These are phyloP conservation scores for Mystacornis crossleyi DNA, from an alignment of 2,113 vertebrate genomes.

Conservation along the genomic window DNA sequence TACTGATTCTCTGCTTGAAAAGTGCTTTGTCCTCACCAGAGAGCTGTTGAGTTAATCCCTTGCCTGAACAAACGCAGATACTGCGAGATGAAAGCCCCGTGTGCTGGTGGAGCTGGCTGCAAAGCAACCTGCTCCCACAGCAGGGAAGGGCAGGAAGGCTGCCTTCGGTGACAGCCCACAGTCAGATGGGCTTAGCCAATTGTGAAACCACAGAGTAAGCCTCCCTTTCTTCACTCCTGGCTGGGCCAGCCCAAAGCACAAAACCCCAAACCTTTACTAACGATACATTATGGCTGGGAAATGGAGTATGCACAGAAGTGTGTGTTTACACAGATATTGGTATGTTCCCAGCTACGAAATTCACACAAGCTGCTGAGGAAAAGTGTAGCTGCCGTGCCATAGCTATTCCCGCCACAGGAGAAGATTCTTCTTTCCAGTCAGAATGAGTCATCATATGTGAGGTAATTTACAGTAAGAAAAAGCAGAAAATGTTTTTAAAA, in stretches of 20 bases:
- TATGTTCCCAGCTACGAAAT: background rate
- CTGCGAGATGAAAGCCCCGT: background rate
- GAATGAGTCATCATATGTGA: background rate
- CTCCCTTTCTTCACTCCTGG: constrained; percentile 20
- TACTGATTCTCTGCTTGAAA: background rate
- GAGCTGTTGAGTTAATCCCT: background rate
- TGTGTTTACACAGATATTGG: background rate
- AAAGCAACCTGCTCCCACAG: background rate
- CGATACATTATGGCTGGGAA: background rate
- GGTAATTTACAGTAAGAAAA: background rate
- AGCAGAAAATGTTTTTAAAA: background rate
- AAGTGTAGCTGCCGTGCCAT: background rate
- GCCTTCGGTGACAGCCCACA: background rate
- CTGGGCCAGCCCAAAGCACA: background rate
- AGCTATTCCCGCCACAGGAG: background rate
- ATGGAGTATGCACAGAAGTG: background rate
- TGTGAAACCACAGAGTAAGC: constrained; percentile 22
- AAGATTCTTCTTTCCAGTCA: background rate
- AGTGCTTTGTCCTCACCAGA: background rate
- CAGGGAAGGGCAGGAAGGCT: background rate
- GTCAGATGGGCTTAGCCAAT: background rate
- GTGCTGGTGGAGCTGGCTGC: background rate
- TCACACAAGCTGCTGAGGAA: background rate
- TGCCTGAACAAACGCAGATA: background rate
- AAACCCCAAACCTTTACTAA: constrained; percentile 16